These are phyloP conservation scores for Leptinotarsa rubiginosa DNA, from an alignment of 2,888 invertebrate genomes.

Conservation along the genomic window DNA sequence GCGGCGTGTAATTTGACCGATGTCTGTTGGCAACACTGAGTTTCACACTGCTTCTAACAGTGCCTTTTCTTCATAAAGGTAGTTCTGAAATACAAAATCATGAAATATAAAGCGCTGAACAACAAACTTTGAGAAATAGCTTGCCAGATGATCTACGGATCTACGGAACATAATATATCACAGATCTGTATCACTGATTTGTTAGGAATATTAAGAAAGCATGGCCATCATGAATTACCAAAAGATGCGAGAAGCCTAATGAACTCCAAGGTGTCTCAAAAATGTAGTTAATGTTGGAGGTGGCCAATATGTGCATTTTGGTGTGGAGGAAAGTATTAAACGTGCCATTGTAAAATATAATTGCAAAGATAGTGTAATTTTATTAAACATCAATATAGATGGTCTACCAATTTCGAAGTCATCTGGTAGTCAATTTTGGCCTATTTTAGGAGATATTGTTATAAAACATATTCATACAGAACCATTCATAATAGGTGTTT, in stretches of 20 bases:
- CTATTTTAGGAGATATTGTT: conserved; percentile 24
- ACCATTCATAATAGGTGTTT: conserved; percentile 23
- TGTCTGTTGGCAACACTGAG: conserved; percentile 1
- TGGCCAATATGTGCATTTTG: conserved; percentile 21
- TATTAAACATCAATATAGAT: conserved; percentile 12
- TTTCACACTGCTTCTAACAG: too few relatives aligned
- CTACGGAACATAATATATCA: conserved; percentile 14
- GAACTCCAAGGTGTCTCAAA: conserved; percentile 15
- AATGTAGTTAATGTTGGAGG: conserved; percentile 14
- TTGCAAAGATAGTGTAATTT: conserved; percentile 3
- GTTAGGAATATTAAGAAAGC: conserved; percentile 15
- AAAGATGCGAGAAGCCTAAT: conserved; percentile 20
- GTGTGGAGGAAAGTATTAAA: conserved; percentile 19
- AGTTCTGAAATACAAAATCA: neutral
- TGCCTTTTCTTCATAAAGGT: neutral
- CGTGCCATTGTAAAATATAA: conserved; percentile 15
- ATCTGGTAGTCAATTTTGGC: conserved; percentile 22
- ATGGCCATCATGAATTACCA: conserved; percentile 8
- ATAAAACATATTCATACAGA: conserved; percentile 23
- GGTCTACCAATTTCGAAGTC: neutral
- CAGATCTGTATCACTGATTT: conserved; percentile 19
- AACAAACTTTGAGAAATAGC: neutral
- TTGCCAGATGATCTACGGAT: neutral
- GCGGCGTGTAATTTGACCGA: neutral
- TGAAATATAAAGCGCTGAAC: neutral